Conservation (phyloP, 2,797 vertebrate species). For the Sarcoramphus papa region DNA sequence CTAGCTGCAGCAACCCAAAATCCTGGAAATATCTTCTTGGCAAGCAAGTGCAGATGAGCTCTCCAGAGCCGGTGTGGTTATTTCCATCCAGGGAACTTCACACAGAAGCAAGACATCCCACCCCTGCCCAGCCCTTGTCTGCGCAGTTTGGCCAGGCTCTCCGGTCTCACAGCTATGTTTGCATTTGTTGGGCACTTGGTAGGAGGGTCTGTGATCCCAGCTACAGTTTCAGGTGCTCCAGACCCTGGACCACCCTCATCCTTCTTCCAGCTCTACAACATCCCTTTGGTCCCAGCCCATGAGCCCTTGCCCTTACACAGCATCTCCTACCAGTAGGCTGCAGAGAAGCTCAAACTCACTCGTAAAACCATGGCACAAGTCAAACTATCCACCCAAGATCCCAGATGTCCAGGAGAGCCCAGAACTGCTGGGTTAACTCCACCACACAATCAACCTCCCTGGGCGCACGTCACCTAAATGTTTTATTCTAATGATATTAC, state of each 20-base stretch:
- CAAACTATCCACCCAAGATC: not conserved
- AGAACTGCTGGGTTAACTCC: not conserved
- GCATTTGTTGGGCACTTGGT: not conserved
- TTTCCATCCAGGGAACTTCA: slow-evolving; percentile 34
- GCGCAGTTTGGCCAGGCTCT: not conserved
- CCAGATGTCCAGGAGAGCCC: not conserved
- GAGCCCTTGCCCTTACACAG: not conserved
- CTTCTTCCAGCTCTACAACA: not conserved
- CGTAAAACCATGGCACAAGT: not conserved
- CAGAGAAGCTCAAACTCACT: not conserved
- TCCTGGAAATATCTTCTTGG: slow-evolving; percentile 54
- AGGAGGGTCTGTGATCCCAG: not conserved
- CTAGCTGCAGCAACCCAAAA: slow-evolving; percentile 32
- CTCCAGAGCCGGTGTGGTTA: not conserved
- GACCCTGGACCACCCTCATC: not conserved
- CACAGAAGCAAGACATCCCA: not conserved
- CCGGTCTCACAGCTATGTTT: not conserved
- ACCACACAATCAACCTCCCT: not conserved
- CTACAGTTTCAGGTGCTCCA: not conserved
- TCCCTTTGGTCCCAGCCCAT: not conserved
- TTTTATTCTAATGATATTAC: slow-evolving; percentile 32
- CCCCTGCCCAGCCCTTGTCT: not conserved
- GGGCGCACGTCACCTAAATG: not conserved
- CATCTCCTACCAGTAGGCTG: not conserved
- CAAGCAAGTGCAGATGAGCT: not conserved